These are phyloP conservation scores for Horisme vitalbata DNA, from an alignment of 2,888 invertebrate species.

Conservation along the genomic window DNA sequence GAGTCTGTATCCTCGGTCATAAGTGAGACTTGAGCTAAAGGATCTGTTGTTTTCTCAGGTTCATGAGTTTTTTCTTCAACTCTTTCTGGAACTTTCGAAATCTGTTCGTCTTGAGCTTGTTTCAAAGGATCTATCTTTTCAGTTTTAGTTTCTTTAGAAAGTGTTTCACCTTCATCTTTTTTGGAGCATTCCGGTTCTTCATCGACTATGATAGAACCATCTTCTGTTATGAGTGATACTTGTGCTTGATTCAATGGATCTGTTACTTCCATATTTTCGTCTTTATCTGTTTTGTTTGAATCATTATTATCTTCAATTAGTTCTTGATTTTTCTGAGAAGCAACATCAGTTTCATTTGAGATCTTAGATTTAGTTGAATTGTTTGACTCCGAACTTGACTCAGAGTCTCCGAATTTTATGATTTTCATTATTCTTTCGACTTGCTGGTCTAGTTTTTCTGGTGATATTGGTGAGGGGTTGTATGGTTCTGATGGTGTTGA, in stretches of 20 bases:
- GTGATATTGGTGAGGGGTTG: background rate
- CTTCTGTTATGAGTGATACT: background rate
- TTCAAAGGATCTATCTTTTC: no score
- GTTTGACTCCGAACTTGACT: background rate
- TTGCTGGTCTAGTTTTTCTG: constrained; percentile 2
- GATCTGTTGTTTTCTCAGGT: constrained; percentile 44
- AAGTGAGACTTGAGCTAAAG: constrained; percentile 58
- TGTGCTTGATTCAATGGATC: background rate
- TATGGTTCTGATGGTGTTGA: background rate
- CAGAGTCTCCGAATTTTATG: background rate
- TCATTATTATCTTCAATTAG: constrained; percentile 1
- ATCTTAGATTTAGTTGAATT: constrained; percentile 1
- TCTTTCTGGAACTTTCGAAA: no score
- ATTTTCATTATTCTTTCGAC: background rate
- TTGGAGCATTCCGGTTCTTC: no score
- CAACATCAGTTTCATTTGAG: constrained; percentile 1
- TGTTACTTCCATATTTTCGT: background rate
- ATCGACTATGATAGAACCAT: background rate
- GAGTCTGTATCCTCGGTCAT: constrained; percentile 66
- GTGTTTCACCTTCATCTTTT: no score
- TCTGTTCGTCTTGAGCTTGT: no score
- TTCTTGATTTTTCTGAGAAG: constrained; percentile 21
- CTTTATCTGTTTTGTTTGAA: background rate
- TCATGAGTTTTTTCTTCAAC: no score
- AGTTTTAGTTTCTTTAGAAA: no score